Evolutionary conservation across 2,113 vertebrate genomes (phyloP).

Genomic region (Nothobranchius kuhntae): DNA sequence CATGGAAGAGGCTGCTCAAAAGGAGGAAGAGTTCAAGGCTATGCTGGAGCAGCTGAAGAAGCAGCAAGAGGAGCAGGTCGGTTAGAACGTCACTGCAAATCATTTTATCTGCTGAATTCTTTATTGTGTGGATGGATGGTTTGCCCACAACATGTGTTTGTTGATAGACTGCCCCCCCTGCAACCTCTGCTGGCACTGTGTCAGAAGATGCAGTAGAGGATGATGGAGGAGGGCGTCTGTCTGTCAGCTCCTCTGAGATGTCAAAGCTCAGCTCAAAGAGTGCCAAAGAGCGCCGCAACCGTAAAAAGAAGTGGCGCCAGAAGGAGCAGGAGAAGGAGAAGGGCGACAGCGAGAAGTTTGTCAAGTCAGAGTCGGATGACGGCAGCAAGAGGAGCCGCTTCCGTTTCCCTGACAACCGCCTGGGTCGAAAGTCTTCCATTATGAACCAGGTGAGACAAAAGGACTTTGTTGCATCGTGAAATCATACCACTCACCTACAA

Average conservation of each 20-base stretch:
- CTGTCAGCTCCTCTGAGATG: slow-evolving; percentile 93
- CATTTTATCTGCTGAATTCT: neutral
- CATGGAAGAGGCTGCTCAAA: slow-evolving; percentile 91
- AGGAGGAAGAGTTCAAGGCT: slow-evolving; percentile 96
- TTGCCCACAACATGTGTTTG: neutral
- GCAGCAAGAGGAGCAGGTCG: slow-evolving; percentile 95
- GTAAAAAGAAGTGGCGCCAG: slow-evolving; percentile 91
- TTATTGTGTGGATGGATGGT: neutral
- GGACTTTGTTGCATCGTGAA: too few relatives aligned
- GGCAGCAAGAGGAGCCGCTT: slow-evolving; percentile 93
- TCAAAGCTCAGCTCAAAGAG: slow-evolving; percentile 98
- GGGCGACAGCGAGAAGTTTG: slow-evolving; percentile 94
- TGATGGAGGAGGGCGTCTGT: slow-evolving; percentile 89
- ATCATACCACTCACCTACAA: too few relatives aligned
- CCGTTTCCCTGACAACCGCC: slow-evolving; percentile 91
- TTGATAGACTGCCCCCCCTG: slow-evolving; percentile 89
- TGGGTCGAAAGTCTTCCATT: slow-evolving; percentile 95
- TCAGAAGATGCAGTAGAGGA: slow-evolving; percentile 95
- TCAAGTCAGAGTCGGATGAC: slow-evolving; percentile 96
- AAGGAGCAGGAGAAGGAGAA: slow-evolving; percentile 98
- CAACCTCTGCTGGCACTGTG: slow-evolving; percentile 95
- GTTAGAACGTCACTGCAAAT: neutral
- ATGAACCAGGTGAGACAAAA: slow-evolving; percentile 91
- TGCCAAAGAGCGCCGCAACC: slow-evolving; percentile 94
- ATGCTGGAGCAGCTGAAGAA: slow-evolving; percentile 97